Evolutionary conservation across 1,140 invertebrate species (phyloP).

Genomic region (Drosophila eugracilis): DNA sequence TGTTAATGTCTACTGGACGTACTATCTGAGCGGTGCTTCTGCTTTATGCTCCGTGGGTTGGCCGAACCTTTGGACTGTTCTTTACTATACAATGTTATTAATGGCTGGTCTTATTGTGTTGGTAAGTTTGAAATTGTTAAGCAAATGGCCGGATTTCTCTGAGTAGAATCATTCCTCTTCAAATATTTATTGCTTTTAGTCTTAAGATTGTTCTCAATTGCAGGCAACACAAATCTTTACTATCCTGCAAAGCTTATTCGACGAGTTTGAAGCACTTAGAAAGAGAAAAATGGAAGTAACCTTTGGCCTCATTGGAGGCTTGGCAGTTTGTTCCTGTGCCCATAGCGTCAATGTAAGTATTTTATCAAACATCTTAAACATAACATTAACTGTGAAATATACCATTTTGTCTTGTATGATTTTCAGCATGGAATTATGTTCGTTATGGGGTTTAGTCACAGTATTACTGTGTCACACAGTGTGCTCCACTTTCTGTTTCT

Average conservation of each 20-base stretch:
- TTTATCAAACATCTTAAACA: too few relatives aligned
- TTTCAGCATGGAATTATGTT: constrained; percentile 55
- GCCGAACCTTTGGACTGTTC: constrained; percentile 62
- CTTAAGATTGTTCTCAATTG: not conserved
- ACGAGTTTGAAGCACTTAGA: constrained; percentile 66
- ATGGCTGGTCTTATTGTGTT: too few relatives aligned
- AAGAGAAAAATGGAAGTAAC: constrained; percentile 45
- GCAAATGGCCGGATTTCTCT: too few relatives aligned
- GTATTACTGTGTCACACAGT: constrained; percentile 90
- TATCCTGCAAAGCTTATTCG: constrained; percentile 60
- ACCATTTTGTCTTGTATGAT: not conserved
- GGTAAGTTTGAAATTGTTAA: too few relatives aligned
- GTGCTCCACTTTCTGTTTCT: constrained; percentile 89
- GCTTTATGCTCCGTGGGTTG: constrained; percentile 33
- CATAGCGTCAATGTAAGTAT: constrained; percentile 67
- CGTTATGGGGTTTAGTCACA: constrained; percentile 50
- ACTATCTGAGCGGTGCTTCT: constrained; percentile 57
- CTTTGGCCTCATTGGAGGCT: constrained; percentile 44
- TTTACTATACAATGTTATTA: constrained; percentile 64
- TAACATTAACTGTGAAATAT: too few relatives aligned
- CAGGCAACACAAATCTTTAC: constrained; percentile 66
- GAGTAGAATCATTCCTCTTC: too few relatives aligned
- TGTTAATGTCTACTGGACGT: constrained; percentile 41
- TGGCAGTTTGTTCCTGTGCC: constrained; percentile 41
- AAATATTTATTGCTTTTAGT: too few relatives aligned